Base-by-base conservation (phyloP, 2,113 vertebrate genomes). In the Ursus arctos region DNA sequence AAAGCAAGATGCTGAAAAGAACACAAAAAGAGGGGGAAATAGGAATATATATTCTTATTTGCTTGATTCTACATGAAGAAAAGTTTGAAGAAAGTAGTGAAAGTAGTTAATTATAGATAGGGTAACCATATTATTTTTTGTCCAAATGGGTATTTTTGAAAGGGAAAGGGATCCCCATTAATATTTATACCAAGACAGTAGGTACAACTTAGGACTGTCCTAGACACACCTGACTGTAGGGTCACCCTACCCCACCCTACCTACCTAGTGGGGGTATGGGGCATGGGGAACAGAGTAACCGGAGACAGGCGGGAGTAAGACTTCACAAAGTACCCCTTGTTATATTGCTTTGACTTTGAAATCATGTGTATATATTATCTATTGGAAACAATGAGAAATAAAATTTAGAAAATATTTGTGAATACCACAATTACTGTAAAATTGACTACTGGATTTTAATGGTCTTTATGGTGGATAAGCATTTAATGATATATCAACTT, bases 31-130 rank as follows among this genome's bases (percentile, higher is more conserved):
- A 51, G 19, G 4, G 57, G 26, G 11, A 67, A 49, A 51, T 28
- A 51, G 12, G 13, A 79, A 63, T 90, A 24, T 31, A 36, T 63
- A 36, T 63, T 85, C 40, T 72, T 47, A 33, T 51, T 51, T 74
- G 43, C 57, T 91, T 95, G 36, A 81, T 33, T 86, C 67, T 79
- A 19, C 2, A n/a, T 59, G 4, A 69, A 53, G 51, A 94, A 53
- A 87, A 82, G 24, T 43, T 83, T 43, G 47, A 91, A 96, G 51
- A 28, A 95, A 91, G 4, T 55, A 49, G 21, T 53, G 33, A 82
- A 86, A 47, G 74, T 90, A 28, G 6, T n/a, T 76, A 71, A 67
- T 63, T 85, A 51, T 19, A 51, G 4, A 72, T 61, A 96, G 26
- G 59, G 14, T 40, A 57, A 93, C 47, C 61, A 76, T 26, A 76